Evolutionary conservation across 1,140 invertebrate species (phyloP), one percentile per base, ranked within the genome.

Genomic region (Wasmannia auropunctata): DNA sequence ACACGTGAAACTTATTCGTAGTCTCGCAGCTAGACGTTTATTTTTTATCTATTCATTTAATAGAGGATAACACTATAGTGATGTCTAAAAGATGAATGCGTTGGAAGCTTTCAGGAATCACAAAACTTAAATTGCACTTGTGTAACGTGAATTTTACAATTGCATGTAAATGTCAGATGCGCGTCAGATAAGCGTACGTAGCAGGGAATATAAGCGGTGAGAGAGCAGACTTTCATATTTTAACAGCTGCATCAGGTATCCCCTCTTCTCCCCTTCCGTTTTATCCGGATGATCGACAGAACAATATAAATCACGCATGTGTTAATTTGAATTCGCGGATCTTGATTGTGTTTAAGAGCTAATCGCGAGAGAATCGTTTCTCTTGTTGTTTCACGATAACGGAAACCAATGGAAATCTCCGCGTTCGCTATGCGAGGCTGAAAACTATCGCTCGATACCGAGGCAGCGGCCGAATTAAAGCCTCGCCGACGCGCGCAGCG

Each of bases 401-500:
- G 65, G 37, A 31, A 72, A 81, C 25, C 63, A 79, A 79, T 79
- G 76, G 31, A 79, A 79, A 79, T 63, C 37, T 72, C 5, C 31
- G 46, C 37, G 37, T 34, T 49, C 19, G 37, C 37, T 46, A 19
- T 34, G n/a, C n/a, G n/a, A 43, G 19, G 37, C 14, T 58, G 65
- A 72, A 74, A 74, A 83, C 37, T 83, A 83, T 46, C 37, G 79
- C 79, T 83, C 65, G 79, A 51, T 72, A 43, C 19, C 51, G 67
- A 70, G 22, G 43, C 76, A 62, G n/a, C n/a, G 37, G 67, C 37
- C 54, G 37, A 83, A 83, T 83, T 72, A 83, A 83, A 83, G 79
- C 67, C 79, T 81, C 19, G 19, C 22, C 76, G 28, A 11, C 46
- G 25, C 67, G 85, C 40, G 22, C 67, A 69, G 43, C 49, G 28